Conservation (phyloP, 2,113 vertebrate genomes). For the Sporophila hypoxantha region DNA sequence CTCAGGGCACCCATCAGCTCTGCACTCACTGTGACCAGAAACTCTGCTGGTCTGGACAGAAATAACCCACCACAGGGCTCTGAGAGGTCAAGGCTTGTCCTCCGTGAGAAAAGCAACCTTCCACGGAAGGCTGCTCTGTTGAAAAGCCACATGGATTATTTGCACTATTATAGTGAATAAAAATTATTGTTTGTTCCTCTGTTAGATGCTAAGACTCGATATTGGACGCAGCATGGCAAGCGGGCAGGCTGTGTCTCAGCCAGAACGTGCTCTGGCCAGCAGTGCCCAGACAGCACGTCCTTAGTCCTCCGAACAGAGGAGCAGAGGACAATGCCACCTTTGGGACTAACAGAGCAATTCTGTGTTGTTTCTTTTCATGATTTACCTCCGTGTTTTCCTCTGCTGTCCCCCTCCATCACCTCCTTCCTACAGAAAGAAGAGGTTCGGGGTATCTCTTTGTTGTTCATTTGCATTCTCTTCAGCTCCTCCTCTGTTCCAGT, state of each 20-base stretch:
- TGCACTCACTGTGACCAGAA: background rate
- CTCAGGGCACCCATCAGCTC: background rate
- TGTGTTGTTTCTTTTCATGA: background rate
- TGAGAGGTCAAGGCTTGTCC: background rate
- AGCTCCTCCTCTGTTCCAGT: background rate
- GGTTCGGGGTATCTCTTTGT: background rate
- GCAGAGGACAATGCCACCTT: background rate
- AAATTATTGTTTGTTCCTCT: background rate
- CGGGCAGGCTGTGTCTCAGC: background rate
- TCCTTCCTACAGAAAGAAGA: background rate
- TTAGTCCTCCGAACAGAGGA: accelerated
- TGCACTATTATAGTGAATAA: background rate
- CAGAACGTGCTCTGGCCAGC: background rate
- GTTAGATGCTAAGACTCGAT: background rate
- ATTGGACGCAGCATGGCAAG: background rate
- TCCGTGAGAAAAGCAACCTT: background rate
- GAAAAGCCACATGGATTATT: background rate
- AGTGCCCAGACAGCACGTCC: background rate
- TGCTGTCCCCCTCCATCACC: background rate
- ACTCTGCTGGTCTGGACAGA: background rate
- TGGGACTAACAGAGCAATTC: background rate
- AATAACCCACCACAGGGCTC: background rate
- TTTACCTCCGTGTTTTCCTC: background rate
- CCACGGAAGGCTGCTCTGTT: background rate
- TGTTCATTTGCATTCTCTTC: background rate